Conservation (phyloP, 2,113 vertebrate genomes). For the Macheiramphus alcinus region DNA sequence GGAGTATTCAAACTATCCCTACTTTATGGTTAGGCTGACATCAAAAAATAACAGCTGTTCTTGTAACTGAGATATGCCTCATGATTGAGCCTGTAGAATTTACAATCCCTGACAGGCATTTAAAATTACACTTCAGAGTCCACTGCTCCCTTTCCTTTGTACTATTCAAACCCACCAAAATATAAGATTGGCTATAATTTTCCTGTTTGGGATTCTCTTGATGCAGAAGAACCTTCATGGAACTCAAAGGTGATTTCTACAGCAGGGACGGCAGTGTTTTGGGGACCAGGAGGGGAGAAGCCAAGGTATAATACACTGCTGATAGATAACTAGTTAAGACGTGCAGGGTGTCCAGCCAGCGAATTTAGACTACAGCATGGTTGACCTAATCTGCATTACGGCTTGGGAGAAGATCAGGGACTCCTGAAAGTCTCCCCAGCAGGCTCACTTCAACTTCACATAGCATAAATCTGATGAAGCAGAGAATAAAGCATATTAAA, state of each 20-base stretch:
- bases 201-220: neutral
- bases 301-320: neutral
- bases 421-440: neutral
- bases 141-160: neutral
- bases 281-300: neutral
- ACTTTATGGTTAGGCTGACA: neutral
- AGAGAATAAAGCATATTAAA: neutral
- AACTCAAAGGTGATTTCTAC: neutral
- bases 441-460: neutral
- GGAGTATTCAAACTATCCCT: neutral
- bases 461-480: neutral
- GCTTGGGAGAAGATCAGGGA: neutral
- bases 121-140: neutral
- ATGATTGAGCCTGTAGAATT: neutral
- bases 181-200: neutral
- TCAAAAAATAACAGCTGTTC: neutral
- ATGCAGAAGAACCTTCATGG: neutral
- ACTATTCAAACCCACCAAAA: neutral
- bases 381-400: neutral
- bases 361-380: neutral
- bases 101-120: neutral
- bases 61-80: neutral
- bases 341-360: neutral
- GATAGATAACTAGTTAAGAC: neutral
- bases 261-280: neutral